Percentiles rank a stretch among this genome's conserved stretches.
phyloP scores from a whole-genome alignment of 2,888 invertebrate genomes.

The Drosophila emarginata region DNA sequence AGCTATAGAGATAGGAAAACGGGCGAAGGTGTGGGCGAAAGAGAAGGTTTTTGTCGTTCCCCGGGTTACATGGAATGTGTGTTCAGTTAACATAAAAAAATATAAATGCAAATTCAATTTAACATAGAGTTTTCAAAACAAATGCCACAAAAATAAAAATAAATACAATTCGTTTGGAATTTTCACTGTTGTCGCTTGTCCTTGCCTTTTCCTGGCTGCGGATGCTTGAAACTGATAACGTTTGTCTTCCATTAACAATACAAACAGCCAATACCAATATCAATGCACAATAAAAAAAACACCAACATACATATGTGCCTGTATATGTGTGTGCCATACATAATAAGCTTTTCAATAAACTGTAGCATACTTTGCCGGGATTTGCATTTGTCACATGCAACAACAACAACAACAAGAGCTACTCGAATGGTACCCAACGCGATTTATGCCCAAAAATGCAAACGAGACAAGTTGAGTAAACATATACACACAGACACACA shows the following conservation, averaged over 20 bases:
- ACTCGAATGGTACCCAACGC: constrained; percentile 2
- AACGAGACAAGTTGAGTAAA: constrained; percentile 7
- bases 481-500: constrained; percentile 7
- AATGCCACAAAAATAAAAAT: constrained; percentile 25
- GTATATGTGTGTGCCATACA: background rate
- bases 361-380: constrained; percentile 40
- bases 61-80: background rate
- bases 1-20: background rate
- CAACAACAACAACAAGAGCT: background rate
- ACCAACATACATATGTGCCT: background rate
- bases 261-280: constrained; percentile 34
- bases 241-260: constrained; percentile 61
- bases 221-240: constrained; percentile 50
- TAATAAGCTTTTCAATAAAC: constrained; percentile 55
- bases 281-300: constrained; percentile 24
- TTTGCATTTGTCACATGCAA: constrained; percentile 41
- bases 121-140: constrained; percentile 9
- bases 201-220: constrained; percentile 16
- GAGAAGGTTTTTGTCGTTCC: constrained; percentile 6
- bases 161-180: constrained; percentile 32
- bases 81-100: background rate
- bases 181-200: constrained; percentile 6
- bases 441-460: constrained; percentile 42
- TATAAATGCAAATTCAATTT: constrained; percentile 42
- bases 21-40: too few relatives aligned